Evolutionary conservation across 1,140 invertebrate species (phyloP), one percentile per base, ranked within the genome.

Genomic region (Heliconius himera): DNA sequence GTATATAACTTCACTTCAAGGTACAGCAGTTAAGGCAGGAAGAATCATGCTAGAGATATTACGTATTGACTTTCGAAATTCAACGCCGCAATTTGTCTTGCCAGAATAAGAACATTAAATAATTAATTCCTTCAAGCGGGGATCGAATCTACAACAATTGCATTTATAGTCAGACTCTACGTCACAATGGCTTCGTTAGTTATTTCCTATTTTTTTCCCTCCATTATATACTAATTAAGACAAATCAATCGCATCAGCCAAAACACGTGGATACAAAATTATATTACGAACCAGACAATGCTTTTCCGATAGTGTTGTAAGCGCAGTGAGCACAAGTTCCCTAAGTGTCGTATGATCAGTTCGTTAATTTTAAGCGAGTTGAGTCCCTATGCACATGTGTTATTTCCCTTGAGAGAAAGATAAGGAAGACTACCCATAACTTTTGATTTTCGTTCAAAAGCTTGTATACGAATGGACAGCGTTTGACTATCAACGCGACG

Each of bases 291-390:
- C 77, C 46, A 74, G 72, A 60, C 71, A 78, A 78, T 78, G 77
- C 77, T 74, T 78, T 78, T 78, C 77, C 77, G n/a, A 78, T 78
- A 78, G 41, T 74, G 77, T 60, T 74, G 77, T 51, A 56, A 73
- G 66, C 54, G 74, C 77, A 78, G 77, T 49, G 38, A 73, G 66
- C 38, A 78, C 77, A 78, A 78, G 54, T 73, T 78, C 73, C 66
- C 72, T 33, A 71, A 78, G 71, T 56, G 66, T 60, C 77, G 72
- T 73, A 66, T 49, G 70, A 74, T 77, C 66, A 51, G 8, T 29
- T 46, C 77, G 51, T 78, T 78, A 73, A 78, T 73, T 66, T 78
- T 60, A 78, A 60, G 54, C 54, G 54, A 60, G 54, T 60, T 60
- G n/a, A 1, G 8, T 60, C 20, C 20, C 20, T 22, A 22, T 60